Evolutionary conservation across 2,113 vertebrate species (phyloP).

Genomic region (Saccopteryx leptura): DNA sequence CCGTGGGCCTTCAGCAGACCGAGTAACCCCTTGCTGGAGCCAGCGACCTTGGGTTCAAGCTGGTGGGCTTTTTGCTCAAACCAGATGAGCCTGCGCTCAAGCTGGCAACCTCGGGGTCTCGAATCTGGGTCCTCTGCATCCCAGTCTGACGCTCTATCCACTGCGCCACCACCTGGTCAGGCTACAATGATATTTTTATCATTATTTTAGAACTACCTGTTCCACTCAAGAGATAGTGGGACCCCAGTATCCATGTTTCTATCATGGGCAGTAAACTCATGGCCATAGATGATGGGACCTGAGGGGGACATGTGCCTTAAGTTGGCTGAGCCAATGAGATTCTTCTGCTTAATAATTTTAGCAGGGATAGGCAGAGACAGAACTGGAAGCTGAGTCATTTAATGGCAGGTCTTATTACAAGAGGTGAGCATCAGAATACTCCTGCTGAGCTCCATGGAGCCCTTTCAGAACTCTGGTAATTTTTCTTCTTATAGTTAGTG

Average conservation of each 20-base stretch:
- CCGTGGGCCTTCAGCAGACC: too few relatives aligned
- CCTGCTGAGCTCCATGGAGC: background rate
- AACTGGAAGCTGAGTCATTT: background rate
- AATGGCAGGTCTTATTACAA: background rate
- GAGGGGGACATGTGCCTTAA: background rate
- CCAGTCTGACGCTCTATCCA: too few relatives aligned
- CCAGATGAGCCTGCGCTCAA: too few relatives aligned
- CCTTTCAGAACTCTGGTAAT: background rate
- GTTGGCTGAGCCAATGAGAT: background rate
- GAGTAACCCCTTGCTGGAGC: too few relatives aligned
- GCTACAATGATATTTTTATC: background rate
- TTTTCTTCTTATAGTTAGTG: background rate
- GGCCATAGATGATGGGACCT: background rate
- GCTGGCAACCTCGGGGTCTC: too few relatives aligned
- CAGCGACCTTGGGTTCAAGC: too few relatives aligned
- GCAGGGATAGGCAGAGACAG: background rate
- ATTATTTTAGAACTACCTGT: conserved; percentile 12
- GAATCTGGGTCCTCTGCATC: too few relatives aligned
- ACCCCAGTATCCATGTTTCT: background rate
- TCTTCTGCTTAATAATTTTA: background rate
- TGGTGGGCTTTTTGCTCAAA: too few relatives aligned
- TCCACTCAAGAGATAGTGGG: background rate
- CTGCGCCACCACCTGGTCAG: too few relatives aligned
- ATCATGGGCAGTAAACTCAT: background rate
- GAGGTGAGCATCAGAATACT: background rate